Conservation (phyloP, 2,888 invertebrate genomes). For the Tenthredo mesomela region DNA sequence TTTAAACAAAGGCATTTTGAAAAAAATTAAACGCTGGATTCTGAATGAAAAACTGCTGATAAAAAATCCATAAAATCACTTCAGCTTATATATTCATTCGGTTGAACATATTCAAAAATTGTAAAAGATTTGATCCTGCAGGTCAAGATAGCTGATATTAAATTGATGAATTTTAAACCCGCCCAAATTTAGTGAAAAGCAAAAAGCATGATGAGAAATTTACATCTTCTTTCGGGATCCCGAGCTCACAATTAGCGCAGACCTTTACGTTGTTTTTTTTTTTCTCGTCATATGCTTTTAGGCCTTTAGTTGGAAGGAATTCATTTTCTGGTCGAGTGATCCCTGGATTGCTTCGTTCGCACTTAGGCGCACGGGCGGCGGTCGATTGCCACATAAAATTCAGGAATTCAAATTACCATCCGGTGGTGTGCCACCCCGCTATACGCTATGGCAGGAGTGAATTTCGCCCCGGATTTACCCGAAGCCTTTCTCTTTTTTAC, state of each 20-base stretch:
- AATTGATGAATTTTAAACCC: not conserved
- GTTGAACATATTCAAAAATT: not conserved
- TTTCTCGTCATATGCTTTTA: constrained; percentile 22
- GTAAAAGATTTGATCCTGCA: not conserved
- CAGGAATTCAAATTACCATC: constrained; percentile 52
- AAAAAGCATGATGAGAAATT: not conserved
- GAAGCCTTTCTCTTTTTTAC: not conserved
- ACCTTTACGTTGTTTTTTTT: not conserved
- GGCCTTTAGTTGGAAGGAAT: constrained; percentile 58
- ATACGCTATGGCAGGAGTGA: not conserved
- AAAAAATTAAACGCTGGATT: not conserved
- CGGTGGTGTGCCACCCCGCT: not conserved
- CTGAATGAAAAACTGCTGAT: not conserved
- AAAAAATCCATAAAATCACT: constrained; percentile 33
- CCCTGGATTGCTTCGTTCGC: constrained; percentile 48
- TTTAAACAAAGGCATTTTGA: not conserved
- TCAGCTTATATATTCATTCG: not conserved
- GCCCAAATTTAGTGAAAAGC: not conserved
- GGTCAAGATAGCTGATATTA: not conserved
- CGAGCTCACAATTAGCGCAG: not conserved
- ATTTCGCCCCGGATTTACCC: constrained; percentile 12
- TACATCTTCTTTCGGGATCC: not conserved
- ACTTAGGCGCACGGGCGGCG: constrained; percentile 40
- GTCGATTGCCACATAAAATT: constrained; percentile 50
- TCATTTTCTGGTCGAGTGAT: constrained; percentile 60